Conservation (phyloP, 2,113 vertebrate genomes). For the Anser brachyrhynchus region DNA sequence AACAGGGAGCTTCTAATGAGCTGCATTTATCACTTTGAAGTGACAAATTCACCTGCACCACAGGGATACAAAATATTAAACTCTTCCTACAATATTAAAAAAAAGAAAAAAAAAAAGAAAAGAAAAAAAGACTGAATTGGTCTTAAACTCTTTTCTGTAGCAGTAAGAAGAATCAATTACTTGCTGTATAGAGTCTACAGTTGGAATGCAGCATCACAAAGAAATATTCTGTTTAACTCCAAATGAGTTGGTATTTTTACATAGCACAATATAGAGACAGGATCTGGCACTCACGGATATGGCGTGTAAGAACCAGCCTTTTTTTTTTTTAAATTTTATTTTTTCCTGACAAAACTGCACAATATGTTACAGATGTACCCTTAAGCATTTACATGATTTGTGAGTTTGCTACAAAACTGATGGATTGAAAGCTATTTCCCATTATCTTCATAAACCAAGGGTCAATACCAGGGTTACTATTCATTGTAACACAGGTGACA, state of each 20-base stretch:
- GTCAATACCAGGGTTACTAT: neutral
- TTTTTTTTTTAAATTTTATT: neutral
- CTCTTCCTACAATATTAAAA: neutral
- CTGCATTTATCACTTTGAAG: conserved; percentile 23
- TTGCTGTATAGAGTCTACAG: neutral
- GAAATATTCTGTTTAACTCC: neutral
- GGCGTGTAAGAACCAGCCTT: fast-evolving
- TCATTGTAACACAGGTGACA: neutral
- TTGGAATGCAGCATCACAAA: neutral
- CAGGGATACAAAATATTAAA: neutral
- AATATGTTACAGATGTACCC: neutral
- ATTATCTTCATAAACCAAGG: neutral
- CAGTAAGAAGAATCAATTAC: neutral
- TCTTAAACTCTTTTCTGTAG: neutral
- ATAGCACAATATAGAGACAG: fast-evolving
- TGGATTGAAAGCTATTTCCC: neutral
- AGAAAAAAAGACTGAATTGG: neutral
- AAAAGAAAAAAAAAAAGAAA: neutral
- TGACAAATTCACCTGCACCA: neutral
- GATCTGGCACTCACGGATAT: neutral
- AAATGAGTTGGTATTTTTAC: neutral
- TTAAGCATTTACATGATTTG: neutral
- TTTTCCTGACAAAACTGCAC: neutral
- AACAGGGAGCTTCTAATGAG: neutral
- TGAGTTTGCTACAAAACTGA: neutral